Conservation (phyloP, 2,113 vertebrate species). For the Sminthopsis crassicaudata region DNA sequence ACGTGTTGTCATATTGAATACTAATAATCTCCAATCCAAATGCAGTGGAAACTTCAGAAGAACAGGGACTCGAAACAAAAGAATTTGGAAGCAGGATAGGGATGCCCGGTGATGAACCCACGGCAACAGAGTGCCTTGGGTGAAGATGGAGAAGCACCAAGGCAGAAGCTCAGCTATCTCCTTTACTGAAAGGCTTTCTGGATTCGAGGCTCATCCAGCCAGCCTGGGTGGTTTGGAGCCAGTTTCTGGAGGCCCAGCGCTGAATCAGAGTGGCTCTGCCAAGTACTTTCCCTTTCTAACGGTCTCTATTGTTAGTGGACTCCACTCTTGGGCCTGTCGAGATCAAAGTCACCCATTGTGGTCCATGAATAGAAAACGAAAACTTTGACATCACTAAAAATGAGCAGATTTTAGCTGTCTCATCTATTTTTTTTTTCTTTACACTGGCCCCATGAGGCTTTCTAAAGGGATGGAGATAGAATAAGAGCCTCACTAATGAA, state of each 20-base stretch:
- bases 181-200: background rate
- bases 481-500: background rate
- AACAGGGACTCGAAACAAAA: background rate
- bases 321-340: background rate
- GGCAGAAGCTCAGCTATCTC: background rate
- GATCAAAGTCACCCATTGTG: background rate
- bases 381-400: background rate
- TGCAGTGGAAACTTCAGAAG: background rate
- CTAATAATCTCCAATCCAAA: background rate
- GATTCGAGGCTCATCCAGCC: background rate
- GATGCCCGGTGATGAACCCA: no score
- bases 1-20: background rate
- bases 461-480: background rate
- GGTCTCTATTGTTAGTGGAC: background rate
- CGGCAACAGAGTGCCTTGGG: background rate
- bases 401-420: background rate
- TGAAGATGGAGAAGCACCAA: background rate
- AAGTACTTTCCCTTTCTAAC: background rate
- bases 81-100: background rate
- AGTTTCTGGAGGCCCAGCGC: background rate
- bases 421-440: background rate
- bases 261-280: background rate
- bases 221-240: background rate
- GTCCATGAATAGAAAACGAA: background rate
- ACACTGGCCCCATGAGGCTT: background rate